Evolutionary conservation across 2,797 vertebrate genomes (phyloP), one percentile per base, ranked within the genome.

Genomic region (Oophaga sylvatica): DNA sequence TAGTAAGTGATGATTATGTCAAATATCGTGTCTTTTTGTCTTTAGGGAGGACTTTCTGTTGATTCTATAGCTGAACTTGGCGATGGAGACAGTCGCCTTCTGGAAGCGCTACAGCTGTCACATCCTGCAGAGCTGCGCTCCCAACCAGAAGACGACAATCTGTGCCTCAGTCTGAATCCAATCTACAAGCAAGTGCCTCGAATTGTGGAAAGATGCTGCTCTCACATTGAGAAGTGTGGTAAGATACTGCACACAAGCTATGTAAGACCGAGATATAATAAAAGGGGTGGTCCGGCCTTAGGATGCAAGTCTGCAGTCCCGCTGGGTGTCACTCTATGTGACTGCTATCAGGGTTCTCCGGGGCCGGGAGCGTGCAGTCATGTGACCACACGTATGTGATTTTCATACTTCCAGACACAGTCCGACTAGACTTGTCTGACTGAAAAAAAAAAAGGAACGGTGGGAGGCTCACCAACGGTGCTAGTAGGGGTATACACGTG

Each of bases 81-180:
- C 0, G 96, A 96, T 67, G 97, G 96, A 65, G 86, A 96, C 17
- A 97, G 96, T 9, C 92, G 96, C 89, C 94, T 99, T 88, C 90
- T 99, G 94, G 96, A 97, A 94, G 97, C 97, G 0, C 95, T 99
- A 92, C 97, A 98, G 93, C 94, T 99, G 68, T 98, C 96, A 0
- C 95, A 96, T 92, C 96, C 95, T 0, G 95, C 95, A 0, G 97
- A 96, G 92, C 95, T 97, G 92, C 93, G 95, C 57, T 91, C 95
- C 5, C 95, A 93, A 90, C 95, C 96, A 88, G 90, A 94, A 0
- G 95, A 94, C 45, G 93, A 93, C 53, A 96, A 95, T 87, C 94
- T 91, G 92, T 93, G 92, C 26, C 93, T 98, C 87, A 97, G 97
- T 92, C 96, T 99, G 84, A 98, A 99, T 92, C 97, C 97, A 70